A percentile compares a stretch with the other conserved stretches of the same genome.
Conservation (phyloP, 2,888 invertebrate species). For the Neoitamus cyanurus region DNA sequence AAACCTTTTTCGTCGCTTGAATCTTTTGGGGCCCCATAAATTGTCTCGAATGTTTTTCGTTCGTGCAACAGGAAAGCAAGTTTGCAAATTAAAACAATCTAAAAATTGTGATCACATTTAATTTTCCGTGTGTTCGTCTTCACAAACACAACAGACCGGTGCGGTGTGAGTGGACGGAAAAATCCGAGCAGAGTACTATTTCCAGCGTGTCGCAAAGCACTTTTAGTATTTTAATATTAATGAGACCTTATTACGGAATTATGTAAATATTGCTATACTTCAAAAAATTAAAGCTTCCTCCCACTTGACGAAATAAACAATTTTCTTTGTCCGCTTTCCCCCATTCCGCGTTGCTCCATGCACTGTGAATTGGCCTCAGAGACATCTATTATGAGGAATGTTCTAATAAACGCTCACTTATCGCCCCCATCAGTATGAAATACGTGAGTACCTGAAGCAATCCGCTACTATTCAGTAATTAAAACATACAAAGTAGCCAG, state of each 20-base stretch:
- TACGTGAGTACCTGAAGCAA: conserved; percentile 15
- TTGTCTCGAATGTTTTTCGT: not conserved
- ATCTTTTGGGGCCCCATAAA: not conserved
- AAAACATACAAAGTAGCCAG: not conserved
- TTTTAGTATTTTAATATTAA: conserved; percentile 10
- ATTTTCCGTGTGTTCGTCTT: too few species aligned
- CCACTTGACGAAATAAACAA: not conserved
- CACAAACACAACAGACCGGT: too few species aligned
- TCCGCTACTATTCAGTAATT: conserved; percentile 6
- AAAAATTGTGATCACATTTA: not conserved
- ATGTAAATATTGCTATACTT: conserved; percentile 25
- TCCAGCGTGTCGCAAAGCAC: not conserved
- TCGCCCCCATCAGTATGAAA: conserved; percentile 9
- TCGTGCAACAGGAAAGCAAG: not conserved
- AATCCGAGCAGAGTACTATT: not conserved
- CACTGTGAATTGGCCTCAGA: conserved; percentile 1
- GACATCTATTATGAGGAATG: conserved; percentile 25
- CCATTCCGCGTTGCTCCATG: not conserved
- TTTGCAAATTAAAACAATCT: not conserved
- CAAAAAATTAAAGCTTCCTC: conserved; percentile 25
- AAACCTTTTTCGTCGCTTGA: not conserved
- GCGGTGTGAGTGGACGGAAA: too few species aligned
- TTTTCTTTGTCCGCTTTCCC: conserved; percentile 25
- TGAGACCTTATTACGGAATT: conserved; percentile 7
- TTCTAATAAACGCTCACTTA: conserved; percentile 30